These are phyloP conservation scores for Hirudinaria manillensis DNA, from an alignment of 2,888 invertebrate species.

Conservation along the genomic window DNA sequence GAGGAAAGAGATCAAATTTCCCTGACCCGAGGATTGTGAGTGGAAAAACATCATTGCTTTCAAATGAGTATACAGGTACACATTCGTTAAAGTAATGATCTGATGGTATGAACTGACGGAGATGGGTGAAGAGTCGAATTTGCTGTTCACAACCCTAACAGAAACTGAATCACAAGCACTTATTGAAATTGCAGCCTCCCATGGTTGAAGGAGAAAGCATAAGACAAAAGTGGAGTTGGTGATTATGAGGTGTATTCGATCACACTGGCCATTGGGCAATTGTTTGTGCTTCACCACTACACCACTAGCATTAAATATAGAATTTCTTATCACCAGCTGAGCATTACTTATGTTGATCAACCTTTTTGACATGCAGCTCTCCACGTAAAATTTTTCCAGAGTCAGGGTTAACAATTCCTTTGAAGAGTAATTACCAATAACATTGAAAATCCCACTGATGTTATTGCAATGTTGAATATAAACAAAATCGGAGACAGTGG, in stretches of 20 bases:
- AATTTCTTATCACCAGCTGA: background rate
- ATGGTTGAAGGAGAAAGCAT: background rate
- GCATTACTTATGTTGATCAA: background rate
- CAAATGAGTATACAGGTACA: background rate
- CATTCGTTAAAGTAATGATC: background rate
- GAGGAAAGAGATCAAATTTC: background rate
- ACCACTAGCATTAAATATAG: background rate
- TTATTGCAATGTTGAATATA: background rate
- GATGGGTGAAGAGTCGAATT: background rate
- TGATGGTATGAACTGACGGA: background rate
- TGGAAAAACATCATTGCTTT: background rate
- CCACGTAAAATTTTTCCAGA: background rate
- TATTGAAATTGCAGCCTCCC: background rate
- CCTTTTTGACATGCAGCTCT: background rate
- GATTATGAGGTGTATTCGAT: background rate
- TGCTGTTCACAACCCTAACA: background rate
- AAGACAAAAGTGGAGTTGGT: background rate
- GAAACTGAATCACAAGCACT: background rate
- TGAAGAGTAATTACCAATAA: background rate
- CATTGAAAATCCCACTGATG: background rate
- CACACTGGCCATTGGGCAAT: background rate
- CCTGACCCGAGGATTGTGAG: background rate
- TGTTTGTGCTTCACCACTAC: background rate
- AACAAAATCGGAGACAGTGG: background rate
- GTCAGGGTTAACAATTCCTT: background rate